Conservation (phyloP, 1,140 invertebrate genomes). For the Drosophila leontia region DNA sequence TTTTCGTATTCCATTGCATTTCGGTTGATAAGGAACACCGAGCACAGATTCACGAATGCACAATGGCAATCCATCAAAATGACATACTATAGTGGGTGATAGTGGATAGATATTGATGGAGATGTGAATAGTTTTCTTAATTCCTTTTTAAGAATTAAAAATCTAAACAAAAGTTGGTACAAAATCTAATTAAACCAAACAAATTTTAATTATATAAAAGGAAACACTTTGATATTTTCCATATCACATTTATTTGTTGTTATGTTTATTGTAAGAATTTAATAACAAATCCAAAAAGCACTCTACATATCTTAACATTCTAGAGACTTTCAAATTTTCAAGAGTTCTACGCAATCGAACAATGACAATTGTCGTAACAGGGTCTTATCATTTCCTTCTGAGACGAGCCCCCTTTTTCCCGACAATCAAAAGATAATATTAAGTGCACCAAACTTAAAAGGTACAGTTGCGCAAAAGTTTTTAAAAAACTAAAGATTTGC, state of each 20-base stretch:
- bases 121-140: not conserved
- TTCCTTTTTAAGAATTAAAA: not conserved
- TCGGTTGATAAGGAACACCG: slow-evolving; percentile 50
- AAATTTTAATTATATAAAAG: not conserved
- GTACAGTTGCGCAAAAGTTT: slow-evolving; percentile 24
- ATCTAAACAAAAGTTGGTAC: not conserved
- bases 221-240: not conserved
- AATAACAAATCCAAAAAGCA: not conserved
- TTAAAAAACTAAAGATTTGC: not conserved
- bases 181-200: not conserved
- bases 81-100: not conserved
- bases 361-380: slow-evolving; percentile 14
- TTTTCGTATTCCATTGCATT: slow-evolving; percentile 58
- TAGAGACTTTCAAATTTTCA: slow-evolving; percentile 3
- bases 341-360: slow-evolving; percentile 20
- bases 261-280: not conserved
- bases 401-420: slow-evolving; percentile 41
- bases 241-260: not conserved
- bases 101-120: not conserved
- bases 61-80: slow-evolving; percentile 2
- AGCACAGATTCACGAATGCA: not conserved
- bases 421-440: slow-evolving; percentile 9
- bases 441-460: not conserved
- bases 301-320: slow-evolving; percentile 9
- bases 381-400: slow-evolving; percentile 16